Evolutionary conservation across 2,888 invertebrate genomes (phyloP).

Genomic region (Aphelenchoides bicaudatus): DNA sequence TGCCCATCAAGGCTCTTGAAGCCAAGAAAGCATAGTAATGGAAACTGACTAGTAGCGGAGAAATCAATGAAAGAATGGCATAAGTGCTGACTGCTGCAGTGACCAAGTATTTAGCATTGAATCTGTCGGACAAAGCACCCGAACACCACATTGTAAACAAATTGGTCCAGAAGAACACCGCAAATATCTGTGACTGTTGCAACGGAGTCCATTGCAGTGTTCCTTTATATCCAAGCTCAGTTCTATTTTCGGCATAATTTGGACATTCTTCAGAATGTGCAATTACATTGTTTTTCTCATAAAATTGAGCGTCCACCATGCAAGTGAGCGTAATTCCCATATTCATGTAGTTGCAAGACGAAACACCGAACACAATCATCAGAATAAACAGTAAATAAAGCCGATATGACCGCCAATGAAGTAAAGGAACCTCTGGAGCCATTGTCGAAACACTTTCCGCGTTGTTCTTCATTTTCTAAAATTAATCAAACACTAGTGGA

Average conservation of each 20-base stretch:
- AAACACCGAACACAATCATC: too few relatives aligned
- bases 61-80: slow-evolving; percentile 30
- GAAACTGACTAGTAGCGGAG: slow-evolving; percentile 37
- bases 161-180: slow-evolving; percentile 27
- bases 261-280: too few relatives aligned
- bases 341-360: too few relatives aligned
- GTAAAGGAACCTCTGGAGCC: neutral
- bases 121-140: slow-evolving; percentile 28
- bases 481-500: too few relatives aligned
- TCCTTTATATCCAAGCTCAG: slow-evolving; percentile 15
- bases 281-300: too few relatives aligned
- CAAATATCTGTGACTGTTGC: slow-evolving; percentile 25
- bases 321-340: too few relatives aligned
- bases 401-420: neutral
- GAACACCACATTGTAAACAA: slow-evolving; percentile 28
- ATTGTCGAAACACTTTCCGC: too few relatives aligned
- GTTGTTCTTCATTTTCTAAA: too few relatives aligned
- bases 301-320: too few relatives aligned
- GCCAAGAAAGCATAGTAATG: slow-evolving; percentile 38
- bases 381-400: too few relatives aligned
- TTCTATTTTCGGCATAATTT: neutral
- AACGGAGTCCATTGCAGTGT: slow-evolving; percentile 24
- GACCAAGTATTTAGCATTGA: slow-evolving; percentile 24
- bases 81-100: slow-evolving; percentile 24
- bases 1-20: slow-evolving; percentile 40